A percentile compares a stretch with the other conserved stretches of the same genome.
Evolutionary conservation across 2,113 vertebrate species (phyloP).

Genomic region (Rostratula benghalensis): DNA sequence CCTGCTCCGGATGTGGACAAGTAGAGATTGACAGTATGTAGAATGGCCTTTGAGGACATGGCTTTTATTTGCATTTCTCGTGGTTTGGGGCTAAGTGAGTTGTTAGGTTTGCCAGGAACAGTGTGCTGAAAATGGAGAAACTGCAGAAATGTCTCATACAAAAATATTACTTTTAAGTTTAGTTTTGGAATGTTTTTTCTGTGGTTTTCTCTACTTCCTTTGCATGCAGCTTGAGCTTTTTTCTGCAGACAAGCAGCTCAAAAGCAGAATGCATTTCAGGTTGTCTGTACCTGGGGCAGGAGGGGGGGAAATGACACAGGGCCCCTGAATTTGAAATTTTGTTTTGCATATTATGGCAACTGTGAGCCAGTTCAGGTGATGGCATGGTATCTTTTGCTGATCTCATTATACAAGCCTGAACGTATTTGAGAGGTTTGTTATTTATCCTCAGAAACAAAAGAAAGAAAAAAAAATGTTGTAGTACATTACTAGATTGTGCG

Average conservation of each 20-base stretch:
- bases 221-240: constrained; percentile 23
- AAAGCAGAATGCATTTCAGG: constrained; percentile 9
- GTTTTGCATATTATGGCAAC: constrained; percentile 19
- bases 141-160: not conserved
- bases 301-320: not conserved
- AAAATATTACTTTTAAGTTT: not conserved
- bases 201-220: constrained; percentile 50
- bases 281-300: not conserved
- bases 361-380: not conserved
- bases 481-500: not conserved
- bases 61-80: not conserved
- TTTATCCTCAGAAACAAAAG: not conserved
- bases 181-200: not conserved
- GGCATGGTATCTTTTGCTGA: not conserved
- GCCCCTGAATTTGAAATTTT: not conserved
- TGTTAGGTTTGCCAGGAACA: not conserved
- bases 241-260: not conserved
- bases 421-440: not conserved
- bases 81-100: not conserved
- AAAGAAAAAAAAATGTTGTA: not conserved
- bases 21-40: not conserved
- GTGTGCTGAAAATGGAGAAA: not conserved
- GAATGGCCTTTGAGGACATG: not conserved
- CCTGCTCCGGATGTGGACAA: not conserved
- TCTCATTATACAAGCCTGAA: not conserved